phyloP scores from a whole-genome alignment of 2,113 vertebrate genomes.

The Pyxicephalus adspersus region DNA sequence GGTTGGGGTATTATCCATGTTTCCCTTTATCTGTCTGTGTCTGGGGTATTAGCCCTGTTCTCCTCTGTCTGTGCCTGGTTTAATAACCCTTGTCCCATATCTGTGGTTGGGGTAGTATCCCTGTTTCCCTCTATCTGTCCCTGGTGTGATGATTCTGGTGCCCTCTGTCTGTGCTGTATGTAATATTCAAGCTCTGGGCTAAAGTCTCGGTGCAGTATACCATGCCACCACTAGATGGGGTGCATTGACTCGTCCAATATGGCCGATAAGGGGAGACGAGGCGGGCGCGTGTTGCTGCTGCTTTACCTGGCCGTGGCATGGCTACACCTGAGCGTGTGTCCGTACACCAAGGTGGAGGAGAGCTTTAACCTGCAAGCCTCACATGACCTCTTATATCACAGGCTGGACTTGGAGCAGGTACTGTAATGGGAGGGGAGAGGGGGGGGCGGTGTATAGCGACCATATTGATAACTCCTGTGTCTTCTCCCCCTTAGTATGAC shows the following conservation, averaged over 20 bases:
- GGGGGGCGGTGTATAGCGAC: not conserved
- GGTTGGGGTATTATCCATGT: no score
- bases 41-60: no score
- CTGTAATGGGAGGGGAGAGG: no score
- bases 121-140: no score
- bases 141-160: no score
- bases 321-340: slow-evolving; percentile 83
- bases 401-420: slow-evolving; percentile 83
- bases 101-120: no score
- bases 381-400: slow-evolving; percentile 91
- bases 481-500: slow-evolving; percentile 80
- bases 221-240: accelerated
- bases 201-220: no score
- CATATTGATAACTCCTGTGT: not conserved
- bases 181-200: no score
- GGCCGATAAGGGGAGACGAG: slow-evolving; percentile 73
- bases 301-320: slow-evolving; percentile 71
- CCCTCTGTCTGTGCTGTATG: no score
- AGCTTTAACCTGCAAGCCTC: slow-evolving; percentile 93
- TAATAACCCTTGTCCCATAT: no score
- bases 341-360: slow-evolving; percentile 95
- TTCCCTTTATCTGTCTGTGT: no score
- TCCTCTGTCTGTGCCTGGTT: no score
- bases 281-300: slow-evolving; percentile 64
- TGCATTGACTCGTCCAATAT: slow-evolving; percentile 59